Evolutionary conservation across 2,797 vertebrate species (phyloP), one percentile per base, ranked within the genome.

Genomic region (Cichlasoma orientale): DNA sequence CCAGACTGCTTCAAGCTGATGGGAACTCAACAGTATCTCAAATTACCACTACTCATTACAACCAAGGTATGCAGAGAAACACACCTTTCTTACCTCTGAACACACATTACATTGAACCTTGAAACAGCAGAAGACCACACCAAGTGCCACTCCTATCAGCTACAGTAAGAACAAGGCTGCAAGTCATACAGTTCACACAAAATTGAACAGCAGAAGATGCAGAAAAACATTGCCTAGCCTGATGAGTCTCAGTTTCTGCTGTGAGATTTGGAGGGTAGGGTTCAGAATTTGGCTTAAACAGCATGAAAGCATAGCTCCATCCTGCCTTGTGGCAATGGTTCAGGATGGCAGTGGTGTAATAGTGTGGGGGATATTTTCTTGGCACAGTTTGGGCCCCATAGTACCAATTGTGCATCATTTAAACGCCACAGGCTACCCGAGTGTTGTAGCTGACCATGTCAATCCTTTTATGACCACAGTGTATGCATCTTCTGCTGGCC

Each of bases 101-200:
- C 27, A 27, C 27, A 27, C 27, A 27, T 27, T 27, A 27, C 27
- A 27, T 4, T 27, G 27, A 27, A 27, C 27, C 27, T 27, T 27
- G 27, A 3, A 61, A 33, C 58, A 61, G 23, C 58, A 41, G 38
- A 61, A 61, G 58, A 41, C 0, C 13, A 16, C 58, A 41, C 9
- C 36, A 1, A 23, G 33, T 61, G 38, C n/a, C 58, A 41, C 58
- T 61, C 1, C n/a, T 61, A n/a, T 61, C 58, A 23, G 33, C n/a
- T 59, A n/a, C n/a, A n/a, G n/a, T n/a, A 21, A 36, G 19, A 59
- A 59, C 31, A 59, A 1, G 1, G 11, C 3, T 41, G 38, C 58
- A 41, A 41, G 38, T 61, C 0, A 61, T 38, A 0, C 27, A 27
- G 27, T 27, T 27, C 27, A 61, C 33, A 41, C 13, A 61, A 10